phyloP scores from a whole-genome alignment of 2,797 vertebrate species.

The Heteromormyrus szaboi region DNA sequence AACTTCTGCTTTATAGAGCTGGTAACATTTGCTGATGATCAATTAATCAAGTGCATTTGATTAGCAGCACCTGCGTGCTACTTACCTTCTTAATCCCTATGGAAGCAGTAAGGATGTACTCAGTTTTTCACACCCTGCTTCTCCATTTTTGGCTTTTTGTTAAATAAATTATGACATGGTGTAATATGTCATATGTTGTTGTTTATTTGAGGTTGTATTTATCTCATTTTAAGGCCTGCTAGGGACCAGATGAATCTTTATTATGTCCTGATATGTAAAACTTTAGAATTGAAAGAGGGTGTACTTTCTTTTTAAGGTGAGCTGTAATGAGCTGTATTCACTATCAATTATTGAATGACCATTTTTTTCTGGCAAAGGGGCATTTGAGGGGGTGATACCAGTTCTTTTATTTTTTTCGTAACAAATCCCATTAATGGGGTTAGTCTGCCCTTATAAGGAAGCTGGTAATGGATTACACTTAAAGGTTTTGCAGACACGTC shows the following conservation, averaged over 20 bases:
- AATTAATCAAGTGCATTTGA: background rate
- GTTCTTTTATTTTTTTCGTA: background rate
- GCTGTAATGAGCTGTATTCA: background rate
- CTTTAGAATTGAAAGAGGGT: background rate
- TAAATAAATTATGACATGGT: background rate
- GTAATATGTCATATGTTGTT: background rate
- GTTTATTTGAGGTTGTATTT: background rate
- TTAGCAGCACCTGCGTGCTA: background rate
- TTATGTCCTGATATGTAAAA: background rate
- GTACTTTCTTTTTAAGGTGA: background rate
- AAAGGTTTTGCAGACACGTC: background rate
- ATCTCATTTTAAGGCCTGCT: background rate
- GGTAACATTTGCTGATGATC: background rate
- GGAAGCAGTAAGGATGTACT: background rate
- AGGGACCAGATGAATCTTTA: background rate
- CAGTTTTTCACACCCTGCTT: background rate
- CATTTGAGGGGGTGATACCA: background rate
- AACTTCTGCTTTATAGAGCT: background rate
- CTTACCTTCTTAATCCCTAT: background rate
- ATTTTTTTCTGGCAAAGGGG: background rate
- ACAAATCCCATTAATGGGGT: background rate
- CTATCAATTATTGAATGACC: background rate
- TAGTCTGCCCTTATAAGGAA: background rate
- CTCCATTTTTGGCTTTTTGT: background rate
- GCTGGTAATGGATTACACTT: background rate